Percentiles rank a stretch among this genome's conserved stretches.
Conservation (phyloP, 1,140 invertebrate species). For the Ooceraea biroi region DNA sequence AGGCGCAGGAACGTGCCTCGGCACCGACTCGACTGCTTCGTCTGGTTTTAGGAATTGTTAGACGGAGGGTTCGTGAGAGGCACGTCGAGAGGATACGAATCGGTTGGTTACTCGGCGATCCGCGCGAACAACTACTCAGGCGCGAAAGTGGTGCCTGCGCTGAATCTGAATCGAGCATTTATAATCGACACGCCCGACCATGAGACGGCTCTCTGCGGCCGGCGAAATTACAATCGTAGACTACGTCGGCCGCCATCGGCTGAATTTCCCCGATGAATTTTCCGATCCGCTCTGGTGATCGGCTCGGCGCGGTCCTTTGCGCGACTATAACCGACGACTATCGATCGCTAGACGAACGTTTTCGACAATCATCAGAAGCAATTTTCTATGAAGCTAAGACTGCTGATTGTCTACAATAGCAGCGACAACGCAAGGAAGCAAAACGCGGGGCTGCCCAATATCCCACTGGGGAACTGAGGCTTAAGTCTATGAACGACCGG, state of each 20-base stretch:
- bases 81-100: conserved; percentile 49
- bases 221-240: conserved; percentile 2
- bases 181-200: conserved; percentile 30
- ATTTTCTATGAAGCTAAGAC: background rate
- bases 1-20: conserved; percentile 69
- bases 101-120: conserved; percentile 35
- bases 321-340: no score
- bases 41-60: conserved; percentile 63
- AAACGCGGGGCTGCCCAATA: conserved; percentile 30
- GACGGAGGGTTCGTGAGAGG: background rate
- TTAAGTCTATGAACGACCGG: conserved; percentile 51
- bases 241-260: no score
- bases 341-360: background rate
- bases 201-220: background rate
- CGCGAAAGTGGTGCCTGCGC: conserved; percentile 28
- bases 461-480: conserved; percentile 27
- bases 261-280: conserved; percentile 10
- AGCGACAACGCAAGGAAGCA: conserved; percentile 23
- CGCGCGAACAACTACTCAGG: conserved; percentile 29
- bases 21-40: conserved; percentile 54
- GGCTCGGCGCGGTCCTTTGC: background rate
- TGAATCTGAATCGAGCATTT: conserved; percentile 53
- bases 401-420: background rate
- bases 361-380: background rate
- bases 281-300: background rate